Conservation (phyloP, 2,888 invertebrate genomes). For the Lepidonotus clava region DNA sequence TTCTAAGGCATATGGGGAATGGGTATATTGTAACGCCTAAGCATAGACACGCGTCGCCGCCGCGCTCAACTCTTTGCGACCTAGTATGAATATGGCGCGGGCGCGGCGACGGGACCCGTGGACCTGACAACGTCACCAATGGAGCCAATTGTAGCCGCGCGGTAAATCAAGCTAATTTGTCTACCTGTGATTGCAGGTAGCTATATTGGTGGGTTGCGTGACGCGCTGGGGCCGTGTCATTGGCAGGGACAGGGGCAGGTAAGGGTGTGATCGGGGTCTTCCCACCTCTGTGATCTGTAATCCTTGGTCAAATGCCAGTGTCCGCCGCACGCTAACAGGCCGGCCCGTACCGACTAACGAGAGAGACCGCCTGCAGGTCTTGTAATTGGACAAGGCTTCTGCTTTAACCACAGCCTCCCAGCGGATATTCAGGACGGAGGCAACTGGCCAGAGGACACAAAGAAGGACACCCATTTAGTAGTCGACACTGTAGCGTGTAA, state of each 20-base stretch:
- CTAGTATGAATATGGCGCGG: no score
- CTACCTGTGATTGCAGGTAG: background rate
- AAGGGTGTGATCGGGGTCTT: slow-evolving; percentile 25
- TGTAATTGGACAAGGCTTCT: slow-evolving; percentile 22
- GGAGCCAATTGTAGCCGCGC: slow-evolving; percentile 7
- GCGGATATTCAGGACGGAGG: background rate
- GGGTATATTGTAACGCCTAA: no score
- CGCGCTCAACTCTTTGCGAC: background rate
- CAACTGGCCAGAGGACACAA: background rate
- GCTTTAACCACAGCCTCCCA: background rate
- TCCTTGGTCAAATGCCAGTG: slow-evolving; percentile 33
- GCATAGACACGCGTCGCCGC: no score
- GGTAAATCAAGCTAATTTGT: slow-evolving; percentile 22
- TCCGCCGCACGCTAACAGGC: background rate
- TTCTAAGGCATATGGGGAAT: no score
- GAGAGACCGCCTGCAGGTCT: background rate
- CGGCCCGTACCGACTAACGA: background rate
- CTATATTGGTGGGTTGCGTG: background rate
- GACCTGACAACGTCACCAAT: no score
- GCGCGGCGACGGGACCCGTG: no score
- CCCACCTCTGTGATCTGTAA: background rate
- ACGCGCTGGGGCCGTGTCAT: background rate
- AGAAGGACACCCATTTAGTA: background rate
- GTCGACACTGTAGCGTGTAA: background rate
- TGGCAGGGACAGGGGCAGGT: background rate